Base-by-base conservation (phyloP, 2,888 invertebrate genomes). In the Diogma glabrata region DNA sequence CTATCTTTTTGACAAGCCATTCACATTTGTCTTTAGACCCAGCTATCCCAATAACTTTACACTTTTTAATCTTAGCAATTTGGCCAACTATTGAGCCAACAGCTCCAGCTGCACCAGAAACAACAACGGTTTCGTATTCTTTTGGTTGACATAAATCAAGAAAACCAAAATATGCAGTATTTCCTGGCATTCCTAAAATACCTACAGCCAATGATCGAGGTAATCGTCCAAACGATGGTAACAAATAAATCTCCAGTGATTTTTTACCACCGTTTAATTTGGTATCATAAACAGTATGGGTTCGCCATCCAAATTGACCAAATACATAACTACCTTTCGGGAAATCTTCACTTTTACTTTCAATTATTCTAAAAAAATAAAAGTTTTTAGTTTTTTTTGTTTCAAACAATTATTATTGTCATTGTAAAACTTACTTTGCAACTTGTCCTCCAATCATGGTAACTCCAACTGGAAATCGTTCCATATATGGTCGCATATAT, bases 51-150 rank as follows among this genome's bases (percentile, higher is more conserved):
- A 87, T 79, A 1, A 84, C 84, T 51, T 66, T 74, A 59, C 83
- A 79, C 12, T 80, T 82, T 65, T 81, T 74, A 48, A 81, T 75
- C 70, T 86, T 87, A 1, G 79, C 87, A 55, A 88, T 82, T 72
- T 87, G 87, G 2, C 87, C 87, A 22, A 85, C 87, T 47, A 81
- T 74, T 53, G 77, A 80, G 6, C 87, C 88, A 12, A 87, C 86
- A 36, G 85, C 87, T 17, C 87, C 87, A 22, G 83, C 87, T 12
- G 87, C 87, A 4, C 81, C 80, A 22, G 78, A 81, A 2, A 87
- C 76, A 2, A 82, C 79, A 12, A 87, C 75, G 1, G 81, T 81
- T 66, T 88, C 85, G 7, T n/a, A n/a, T n/a, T n/a, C 58, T 67
- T 84, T 81, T 3, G 86, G 84, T 54, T 78, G 65, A 56, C 84